Evolutionary conservation across 1,140 invertebrate genomes (phyloP), one percentile per base, ranked within the genome.

Genomic region (Spodoptera frugiperda): DNA sequence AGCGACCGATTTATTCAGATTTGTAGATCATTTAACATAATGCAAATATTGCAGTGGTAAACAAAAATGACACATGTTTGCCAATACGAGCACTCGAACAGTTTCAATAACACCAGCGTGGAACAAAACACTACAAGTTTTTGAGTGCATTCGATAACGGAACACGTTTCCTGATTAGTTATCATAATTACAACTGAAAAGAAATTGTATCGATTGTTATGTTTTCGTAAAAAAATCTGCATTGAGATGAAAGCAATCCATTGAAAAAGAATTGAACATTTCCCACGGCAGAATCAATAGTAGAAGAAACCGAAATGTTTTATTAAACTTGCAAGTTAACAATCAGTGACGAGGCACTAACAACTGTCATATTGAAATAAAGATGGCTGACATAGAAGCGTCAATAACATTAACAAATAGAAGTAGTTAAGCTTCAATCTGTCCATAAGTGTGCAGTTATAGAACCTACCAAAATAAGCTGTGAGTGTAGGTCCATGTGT

Each of bases 11-110:
- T 65, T 33, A 30, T n/a, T 59, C 19, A 15, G 57, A 39, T 61
- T 39, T 59, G 12, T 30, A 61, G 57, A 33, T 49, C 44, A 67
- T 67, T 67, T 30, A n/a, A 67, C 8, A 25, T 12, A 63, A 63
- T 33, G 12, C 3, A 11, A 10, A 15, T 17, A 63, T 19, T 61
- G 15, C 39, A 9, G n/a, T 39, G 10, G 15, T 39, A 33, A 51
- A 14, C 48, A 15, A 53, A 53, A 9, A 17, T 14, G 51, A 39
- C 33, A 39, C 33, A 39, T 39, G 33, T 39, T 19, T 53, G 51
- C 51, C 9, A 53, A 53, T 53, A 12, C 12, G 53, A 11, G 17
- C 10, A 55, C 53, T 55, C 12, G 19, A 55, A n/a, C 8, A 54
- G 53, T 54, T 12, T 55, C 21, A 12, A n/a, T 54, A 54, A 54